Percentiles rank a stretch among this genome's conserved stretches.
phyloP scores from a whole-genome alignment of 2,888 invertebrate genomes.

The Dryomyza anilis region DNA sequence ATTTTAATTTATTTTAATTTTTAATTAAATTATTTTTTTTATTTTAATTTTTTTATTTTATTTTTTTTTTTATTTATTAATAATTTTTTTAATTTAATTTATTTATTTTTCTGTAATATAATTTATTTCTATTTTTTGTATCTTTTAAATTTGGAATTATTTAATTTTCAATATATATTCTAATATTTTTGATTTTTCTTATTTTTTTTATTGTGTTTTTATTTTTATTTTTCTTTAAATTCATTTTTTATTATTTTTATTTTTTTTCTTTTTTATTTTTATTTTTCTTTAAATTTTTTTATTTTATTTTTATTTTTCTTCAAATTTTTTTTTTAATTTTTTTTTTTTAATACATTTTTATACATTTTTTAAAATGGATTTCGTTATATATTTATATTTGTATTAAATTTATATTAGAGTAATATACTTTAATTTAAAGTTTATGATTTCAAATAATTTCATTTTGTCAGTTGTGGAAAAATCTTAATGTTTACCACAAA shows the following conservation, averaged over 20 bases:
- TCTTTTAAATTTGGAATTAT: neutral
- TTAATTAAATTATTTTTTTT: neutral
- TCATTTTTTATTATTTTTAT: neutral
- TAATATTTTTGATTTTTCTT: neutral
- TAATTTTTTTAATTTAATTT: neutral
- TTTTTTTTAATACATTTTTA: neutral
- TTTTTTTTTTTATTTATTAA: neutral
- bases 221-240: neutral
- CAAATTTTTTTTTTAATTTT: neutral
- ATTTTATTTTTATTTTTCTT: neutral
- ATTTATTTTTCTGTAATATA: no score
- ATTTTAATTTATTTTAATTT: neutral
- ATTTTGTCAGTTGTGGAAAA: neutral
- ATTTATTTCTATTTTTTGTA: no score
- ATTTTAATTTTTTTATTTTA: neutral
- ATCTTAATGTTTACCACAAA: no score
- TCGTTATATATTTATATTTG: neutral
- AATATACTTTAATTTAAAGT: neutral
- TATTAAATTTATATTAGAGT: neutral
- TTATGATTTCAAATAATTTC: neutral
- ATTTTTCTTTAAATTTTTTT: neutral
- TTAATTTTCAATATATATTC: neutral
- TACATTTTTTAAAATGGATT: neutral
- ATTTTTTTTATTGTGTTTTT: neutral
- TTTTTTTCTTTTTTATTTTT: neutral